Evolutionary conservation across 2,888 invertebrate species (phyloP).

Genomic region (Pseudococcus jackbeardsleyi): DNA sequence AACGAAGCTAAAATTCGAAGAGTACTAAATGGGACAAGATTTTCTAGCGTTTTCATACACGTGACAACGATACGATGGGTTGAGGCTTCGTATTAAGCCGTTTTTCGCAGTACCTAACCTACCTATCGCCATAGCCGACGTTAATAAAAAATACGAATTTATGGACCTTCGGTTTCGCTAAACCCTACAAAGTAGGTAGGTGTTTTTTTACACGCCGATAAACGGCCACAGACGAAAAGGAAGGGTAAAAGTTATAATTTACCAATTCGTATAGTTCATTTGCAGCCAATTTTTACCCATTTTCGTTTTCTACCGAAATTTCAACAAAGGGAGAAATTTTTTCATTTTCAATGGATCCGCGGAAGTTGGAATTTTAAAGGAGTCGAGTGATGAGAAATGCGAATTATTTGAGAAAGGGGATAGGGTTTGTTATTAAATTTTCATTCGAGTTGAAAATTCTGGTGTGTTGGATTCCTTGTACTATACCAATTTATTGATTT

Average conservation of each 20-base stretch:
- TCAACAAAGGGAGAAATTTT: not conserved
- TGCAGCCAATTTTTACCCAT: slow-evolving; percentile 6
- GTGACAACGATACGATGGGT: slow-evolving; percentile 28
- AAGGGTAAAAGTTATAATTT: slow-evolving; percentile 13
- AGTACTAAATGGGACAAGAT: slow-evolving; percentile 39
- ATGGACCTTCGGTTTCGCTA: slow-evolving; percentile 16
- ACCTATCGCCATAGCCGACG: not conserved
- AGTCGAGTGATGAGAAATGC: not conserved
- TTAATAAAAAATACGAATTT: slow-evolving; percentile 38
- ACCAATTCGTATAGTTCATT: slow-evolving; percentile 24
- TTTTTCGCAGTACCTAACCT: slow-evolving; percentile 26
- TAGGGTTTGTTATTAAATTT: too few species aligned
- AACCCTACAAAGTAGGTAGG: not conserved
- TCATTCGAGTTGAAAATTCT: too few species aligned
- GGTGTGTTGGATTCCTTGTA: too few species aligned
- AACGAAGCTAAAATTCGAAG: slow-evolving; percentile 34
- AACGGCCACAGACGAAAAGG: not conserved
- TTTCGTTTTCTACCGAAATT: not conserved
- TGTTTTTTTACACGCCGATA: not conserved
- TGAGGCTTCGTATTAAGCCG: slow-evolving; percentile 5
- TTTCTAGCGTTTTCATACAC: slow-evolving; percentile 31
- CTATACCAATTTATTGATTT: too few species aligned
- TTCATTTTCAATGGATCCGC: not conserved
- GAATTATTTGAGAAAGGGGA: not conserved
- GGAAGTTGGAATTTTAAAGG: not conserved